Evolutionary conservation across 92 coral and sea anemone genomes (phyloP), one percentile per base, ranked within the genome.

Genomic region (Scolanthus callimorphus): DNA sequence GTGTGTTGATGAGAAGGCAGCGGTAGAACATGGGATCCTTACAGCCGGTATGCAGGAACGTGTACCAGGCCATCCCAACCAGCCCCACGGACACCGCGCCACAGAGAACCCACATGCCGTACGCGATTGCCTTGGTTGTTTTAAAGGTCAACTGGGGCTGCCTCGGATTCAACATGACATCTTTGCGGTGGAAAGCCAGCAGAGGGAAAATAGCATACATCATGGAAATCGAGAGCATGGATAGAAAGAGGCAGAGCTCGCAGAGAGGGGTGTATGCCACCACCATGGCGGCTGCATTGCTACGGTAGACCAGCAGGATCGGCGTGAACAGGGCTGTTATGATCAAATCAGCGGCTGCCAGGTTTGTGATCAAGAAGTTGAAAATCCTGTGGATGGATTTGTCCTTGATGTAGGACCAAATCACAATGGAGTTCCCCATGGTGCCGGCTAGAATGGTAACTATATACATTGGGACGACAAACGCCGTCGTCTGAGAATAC

Each of bases 161-260:
- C 19, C 81, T 85, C 4, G 90, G 86, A 27, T 71, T 74, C 44
- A 82, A 59, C 86, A 83, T 83, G 28, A 79, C 73, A 49, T 90
- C 97, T 48, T 76, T 80, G 17, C 97, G 80, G 27, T 90, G 89
- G 30, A 86, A 73, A 31, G 90, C 92, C 49, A 90, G 76, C 43
- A 90, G 78, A 0, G 97, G 97, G 49, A 90, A 90, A 21, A 90
- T 58, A 10, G 77, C 73, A 31, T 90, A 90, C 84, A 81, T 82
- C 79, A 82, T 47, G 3, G 97, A 90, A 54, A 90, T 77, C 25
- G 90, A 57, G 31, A 85, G 56, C 89, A 85, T 90, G 49, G 97
- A 86, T 6, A 78, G 46, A 43, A 90, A 90, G 38, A 85, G 49
- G 24, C 70, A 49, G 20, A 73, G 57, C 55, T 90, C 97, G 57